Percentiles rank a stretch among this genome's conserved stretches.
Evolutionary conservation across 2,113 vertebrate genomes (phyloP).

Genomic region (rabbit (Oryctolagus cuniculus)): mOryCun1.1 NC_091436.1:108655501-108656000

Average conservation of each 20-base stretch:
- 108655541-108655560: not conserved
- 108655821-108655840: not conserved
- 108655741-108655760: conserved; percentile 56
- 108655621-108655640: conserved; percentile 50
- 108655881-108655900: not conserved
- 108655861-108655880: not conserved
- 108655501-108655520: not conserved
- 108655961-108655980: no score
- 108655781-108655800: not conserved
- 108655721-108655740: conserved; percentile 57
- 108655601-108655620: conserved; percentile 56
- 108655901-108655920: not conserved
- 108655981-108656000: no score
- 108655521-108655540: not conserved
- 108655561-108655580: conserved; percentile 32
- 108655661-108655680: conserved; percentile 60
- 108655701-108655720: conserved; percentile 70
- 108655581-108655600: not conserved
- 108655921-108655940: no score
- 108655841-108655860: not conserved
- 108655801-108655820: not conserved
- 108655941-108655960: no score
- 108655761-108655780: conserved; percentile 8
- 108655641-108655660: conserved; percentile 1
- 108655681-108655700: conserved; percentile 48